Conservation (phyloP, 1,140 invertebrate species). For the Ladona fulva region DNA sequence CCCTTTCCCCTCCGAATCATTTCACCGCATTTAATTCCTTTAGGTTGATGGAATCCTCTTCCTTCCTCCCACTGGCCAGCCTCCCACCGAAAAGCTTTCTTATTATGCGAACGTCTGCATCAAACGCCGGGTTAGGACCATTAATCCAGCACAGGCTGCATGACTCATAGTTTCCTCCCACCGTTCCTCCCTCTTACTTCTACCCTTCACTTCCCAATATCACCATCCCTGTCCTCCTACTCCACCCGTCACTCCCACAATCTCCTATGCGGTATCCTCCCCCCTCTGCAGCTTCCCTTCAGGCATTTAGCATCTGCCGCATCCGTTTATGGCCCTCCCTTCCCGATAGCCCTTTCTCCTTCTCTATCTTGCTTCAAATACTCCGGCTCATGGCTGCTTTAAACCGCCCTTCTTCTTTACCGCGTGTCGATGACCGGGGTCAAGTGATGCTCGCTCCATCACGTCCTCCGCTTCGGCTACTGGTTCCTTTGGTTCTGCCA, state of each 20-base stretch:
- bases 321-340: background rate
- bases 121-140: background rate
- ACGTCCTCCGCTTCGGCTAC: background rate
- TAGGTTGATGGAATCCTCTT: slow-evolving; percentile 4
- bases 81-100: background rate
- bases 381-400: background rate
- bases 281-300: background rate
- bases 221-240: background rate
- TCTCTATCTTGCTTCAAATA: background rate
- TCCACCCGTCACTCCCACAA: too few species aligned
- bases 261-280: background rate
- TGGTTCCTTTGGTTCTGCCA: background rate
- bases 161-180: background rate
- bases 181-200: background rate
- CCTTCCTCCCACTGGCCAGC: background rate
- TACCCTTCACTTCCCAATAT: background rate
- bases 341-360: background rate
- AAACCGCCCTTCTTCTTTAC: background rate
- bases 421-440: background rate
- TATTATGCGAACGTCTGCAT: slow-evolving; percentile 5
- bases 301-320: background rate
- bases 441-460: slow-evolving; percentile 2
- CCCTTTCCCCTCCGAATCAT: background rate
- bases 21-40: background rate
- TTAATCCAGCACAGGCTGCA: background rate